Conservation (phyloP, 2,888 invertebrate genomes). For the Unio delphinus region DNA sequence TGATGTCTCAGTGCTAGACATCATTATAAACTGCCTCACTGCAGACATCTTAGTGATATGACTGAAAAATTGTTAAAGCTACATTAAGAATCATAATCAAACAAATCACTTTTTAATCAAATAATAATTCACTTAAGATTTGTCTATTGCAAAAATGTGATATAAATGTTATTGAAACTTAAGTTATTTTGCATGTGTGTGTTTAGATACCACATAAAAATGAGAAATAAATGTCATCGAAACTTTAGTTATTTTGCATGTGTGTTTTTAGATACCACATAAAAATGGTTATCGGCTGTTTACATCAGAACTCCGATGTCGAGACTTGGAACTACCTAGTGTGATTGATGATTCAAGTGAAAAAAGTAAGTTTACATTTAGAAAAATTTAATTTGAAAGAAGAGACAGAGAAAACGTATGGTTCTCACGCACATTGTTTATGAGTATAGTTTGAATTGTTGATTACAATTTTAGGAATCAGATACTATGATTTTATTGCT, state of each 20-base stretch:
- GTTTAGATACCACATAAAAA: slow-evolving; percentile 47
- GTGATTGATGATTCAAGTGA: slow-evolving; percentile 36
- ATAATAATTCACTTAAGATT: background rate
- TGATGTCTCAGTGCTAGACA: too few relatives aligned
- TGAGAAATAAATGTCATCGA: slow-evolving; percentile 15
- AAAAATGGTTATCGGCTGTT: slow-evolving; percentile 60
- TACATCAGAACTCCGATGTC: slow-evolving; percentile 52
- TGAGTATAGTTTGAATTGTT: too few relatives aligned
- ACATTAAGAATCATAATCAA: too few relatives aligned
- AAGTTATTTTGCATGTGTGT: background rate
- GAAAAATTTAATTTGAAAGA: background rate
- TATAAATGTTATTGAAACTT: background rate
- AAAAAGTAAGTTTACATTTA: slow-evolving; percentile 13
- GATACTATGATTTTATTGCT: too few relatives aligned
- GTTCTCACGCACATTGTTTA: too few relatives aligned
- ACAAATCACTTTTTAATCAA: background rate
- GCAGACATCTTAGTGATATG: too few relatives aligned
- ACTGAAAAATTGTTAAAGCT: too few relatives aligned
- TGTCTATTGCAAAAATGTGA: background rate
- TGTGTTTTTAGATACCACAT: slow-evolving; percentile 32
- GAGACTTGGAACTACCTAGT: slow-evolving; percentile 59
- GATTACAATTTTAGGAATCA: too few relatives aligned
- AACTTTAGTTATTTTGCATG: background rate
- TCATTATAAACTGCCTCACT: too few relatives aligned
- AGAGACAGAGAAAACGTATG: too few relatives aligned